These are phyloP conservation scores for Carettochelys insculpta DNA, from an alignment of 2,113 vertebrate genomes.

Conservation along the genomic window DNA sequence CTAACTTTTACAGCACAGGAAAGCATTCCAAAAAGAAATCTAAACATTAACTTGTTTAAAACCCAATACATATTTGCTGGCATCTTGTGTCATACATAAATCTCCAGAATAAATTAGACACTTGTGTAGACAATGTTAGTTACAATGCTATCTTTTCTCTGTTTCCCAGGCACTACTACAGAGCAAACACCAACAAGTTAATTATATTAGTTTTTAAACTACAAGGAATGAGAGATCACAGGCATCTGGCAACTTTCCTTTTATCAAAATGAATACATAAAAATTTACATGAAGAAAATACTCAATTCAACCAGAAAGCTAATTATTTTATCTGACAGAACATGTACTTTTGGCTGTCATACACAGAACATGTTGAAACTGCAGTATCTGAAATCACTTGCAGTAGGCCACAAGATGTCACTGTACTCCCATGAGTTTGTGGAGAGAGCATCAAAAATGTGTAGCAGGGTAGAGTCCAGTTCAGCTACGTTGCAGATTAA, in stretches of 20 bases:
- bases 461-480: background rate
- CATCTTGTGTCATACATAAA: accelerated
- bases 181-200: background rate
- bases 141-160: background rate
- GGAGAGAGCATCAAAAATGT: too few relatives aligned
- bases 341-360: background rate
- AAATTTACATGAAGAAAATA: background rate
- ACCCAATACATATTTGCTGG: background rate
- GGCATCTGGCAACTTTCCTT: background rate
- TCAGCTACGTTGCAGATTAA: background rate
- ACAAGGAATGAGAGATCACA: background rate
- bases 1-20: background rate
- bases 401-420: background rate
- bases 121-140: background rate
- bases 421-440: accelerated
- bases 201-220: background rate
- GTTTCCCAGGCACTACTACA: background rate
- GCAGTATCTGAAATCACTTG: accelerated
- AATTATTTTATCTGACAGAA: background rate
- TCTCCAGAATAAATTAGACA: background rate
- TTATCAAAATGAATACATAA: background rate
- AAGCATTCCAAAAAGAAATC: background rate
- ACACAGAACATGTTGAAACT: background rate
- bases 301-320: background rate
- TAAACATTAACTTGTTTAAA: background rate